phyloP scores from a whole-genome alignment of 2,113 vertebrate genomes.

The Eudorcas thomsonii region DNA sequence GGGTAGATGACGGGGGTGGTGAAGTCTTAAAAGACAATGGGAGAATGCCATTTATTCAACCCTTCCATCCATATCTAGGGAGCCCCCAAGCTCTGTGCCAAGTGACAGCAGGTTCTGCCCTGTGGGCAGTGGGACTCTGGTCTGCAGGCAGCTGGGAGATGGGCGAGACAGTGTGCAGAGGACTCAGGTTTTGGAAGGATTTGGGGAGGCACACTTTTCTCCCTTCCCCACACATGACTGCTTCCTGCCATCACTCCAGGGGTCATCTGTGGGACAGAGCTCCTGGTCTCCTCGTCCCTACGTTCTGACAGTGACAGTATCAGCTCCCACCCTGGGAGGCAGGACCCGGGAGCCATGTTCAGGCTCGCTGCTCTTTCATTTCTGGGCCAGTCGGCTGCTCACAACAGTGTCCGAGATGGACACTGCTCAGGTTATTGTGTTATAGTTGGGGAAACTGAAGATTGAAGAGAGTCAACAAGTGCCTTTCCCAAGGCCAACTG shows the following conservation, averaged over 20 bases:
- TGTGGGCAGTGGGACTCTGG: background rate
- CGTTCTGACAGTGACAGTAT: rapidly evolving
- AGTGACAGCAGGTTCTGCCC: background rate
- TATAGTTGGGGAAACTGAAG: background rate
- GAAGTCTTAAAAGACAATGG: background rate
- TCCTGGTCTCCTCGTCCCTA: rapidly evolving
- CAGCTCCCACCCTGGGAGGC: rapidly evolving
- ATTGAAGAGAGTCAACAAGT: background rate
- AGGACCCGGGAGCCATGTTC: rapidly evolving
- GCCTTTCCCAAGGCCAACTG: background rate
- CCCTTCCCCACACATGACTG: rapidly evolving
- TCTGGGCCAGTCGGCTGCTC: rapidly evolving
- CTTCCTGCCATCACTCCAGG: rapidly evolving
- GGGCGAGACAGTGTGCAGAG: background rate
- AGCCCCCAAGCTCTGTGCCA: background rate
- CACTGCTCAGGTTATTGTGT: background rate
- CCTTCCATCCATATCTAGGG: background rate
- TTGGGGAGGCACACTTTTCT: background rate
- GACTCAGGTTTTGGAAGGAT: background rate
- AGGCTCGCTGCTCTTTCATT: rapidly evolving
- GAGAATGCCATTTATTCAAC: background rate
- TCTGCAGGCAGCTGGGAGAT: background rate
- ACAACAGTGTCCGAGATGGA: background rate
- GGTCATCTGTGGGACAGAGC: background rate
- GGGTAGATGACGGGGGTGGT: background rate